These are phyloP conservation scores for Drosophila simulans DNA, from an alignment of 1,140 invertebrate species.

Conservation along the genomic window DNA sequence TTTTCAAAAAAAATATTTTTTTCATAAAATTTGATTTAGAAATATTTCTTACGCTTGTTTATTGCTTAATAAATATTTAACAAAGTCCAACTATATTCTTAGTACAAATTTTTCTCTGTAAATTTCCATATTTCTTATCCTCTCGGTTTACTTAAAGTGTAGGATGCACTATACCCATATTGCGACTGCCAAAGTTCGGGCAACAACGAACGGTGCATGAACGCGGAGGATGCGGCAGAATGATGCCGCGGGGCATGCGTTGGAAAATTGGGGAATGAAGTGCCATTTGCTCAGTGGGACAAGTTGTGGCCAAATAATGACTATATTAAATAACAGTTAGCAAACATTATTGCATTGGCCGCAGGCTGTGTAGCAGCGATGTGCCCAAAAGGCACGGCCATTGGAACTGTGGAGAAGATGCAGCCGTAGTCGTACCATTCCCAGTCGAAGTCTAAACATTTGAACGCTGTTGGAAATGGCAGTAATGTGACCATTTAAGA, in stretches of 20 bases:
- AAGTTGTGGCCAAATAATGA: slow-evolving; percentile 67
- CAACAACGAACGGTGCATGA: slow-evolving; percentile 44
- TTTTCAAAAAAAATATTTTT: too few relatives aligned
- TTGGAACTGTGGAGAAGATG: slow-evolving; percentile 29
- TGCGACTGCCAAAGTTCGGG: slow-evolving; percentile 40
- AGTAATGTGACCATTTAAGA: slow-evolving; percentile 84
- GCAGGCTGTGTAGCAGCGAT: slow-evolving; percentile 50
- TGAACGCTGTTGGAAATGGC: slow-evolving; percentile 80
- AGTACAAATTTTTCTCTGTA: too few relatives aligned
- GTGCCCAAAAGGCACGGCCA: slow-evolving; percentile 37
- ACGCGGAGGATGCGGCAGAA: slow-evolving; percentile 3
- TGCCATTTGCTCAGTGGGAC: slow-evolving; percentile 53
- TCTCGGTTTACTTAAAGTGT: not conserved
- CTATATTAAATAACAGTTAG: slow-evolving; percentile 70
- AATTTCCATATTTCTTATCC: not conserved
- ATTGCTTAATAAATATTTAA: too few relatives aligned
- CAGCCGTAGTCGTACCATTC: not conserved
- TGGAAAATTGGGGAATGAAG: slow-evolving; percentile 44
- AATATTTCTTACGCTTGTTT: too few relatives aligned
- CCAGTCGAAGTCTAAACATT: slow-evolving; percentile 44
- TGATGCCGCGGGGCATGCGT: slow-evolving; percentile 35
- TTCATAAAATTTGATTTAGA: too few relatives aligned
- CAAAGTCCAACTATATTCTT: too few relatives aligned
- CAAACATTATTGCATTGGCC: slow-evolving; percentile 60
- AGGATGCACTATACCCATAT: slow-evolving; percentile 19